Evolutionary conservation across 2,888 invertebrate genomes (phyloP), one percentile per base, ranked within the genome.

Genomic region (Andrena praecox): DNA sequence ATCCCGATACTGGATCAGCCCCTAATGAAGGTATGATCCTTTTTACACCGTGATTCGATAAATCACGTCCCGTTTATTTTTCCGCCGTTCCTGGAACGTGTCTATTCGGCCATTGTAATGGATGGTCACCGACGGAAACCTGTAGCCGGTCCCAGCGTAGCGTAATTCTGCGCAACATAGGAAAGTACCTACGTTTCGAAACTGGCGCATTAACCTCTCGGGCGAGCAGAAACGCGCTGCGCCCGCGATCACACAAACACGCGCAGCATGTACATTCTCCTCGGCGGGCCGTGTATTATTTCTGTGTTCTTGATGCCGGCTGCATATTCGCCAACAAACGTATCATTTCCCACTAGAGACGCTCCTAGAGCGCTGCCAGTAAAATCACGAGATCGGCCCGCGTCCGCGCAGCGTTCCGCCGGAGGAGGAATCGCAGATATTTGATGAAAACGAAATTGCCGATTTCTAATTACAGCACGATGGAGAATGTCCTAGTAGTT

Each of bases 21-120:
- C 62, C 62, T 85, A 87, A 87, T 80, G 75, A 87, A 85, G 59
- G 70, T 8, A 54, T 59, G 63, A 29, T 77, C 71, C 35, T 76
- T 80, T 80, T 80, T 42, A 42, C 42, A 52, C 54, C 59, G 54
- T 42, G 63, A 10, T 56, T 42, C 71, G 72, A 59, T 82, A 59
- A 68, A 76, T 82, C 82, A 72, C 68, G 71, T 62, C 16, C 66
- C 70, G 56, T 80, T 71, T 60, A 67, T 66, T 77, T 77, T 62
- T 67, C 29, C 64, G 10, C 31, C 52, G 20, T 33, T 5, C 24
- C 24, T 33, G 77, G 8, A 69, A 75, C 63, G 54, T 70, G 54
- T 82, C 50, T 71, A 74, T 74, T 70, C 63, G 42, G 67, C 52
- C 62, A 33, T 50, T 24, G 5, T 66, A 62, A 64, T 64, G 27